phyloP scores from a whole-genome alignment of 1,140 invertebrate species.

The Magallana angulata region DNA sequence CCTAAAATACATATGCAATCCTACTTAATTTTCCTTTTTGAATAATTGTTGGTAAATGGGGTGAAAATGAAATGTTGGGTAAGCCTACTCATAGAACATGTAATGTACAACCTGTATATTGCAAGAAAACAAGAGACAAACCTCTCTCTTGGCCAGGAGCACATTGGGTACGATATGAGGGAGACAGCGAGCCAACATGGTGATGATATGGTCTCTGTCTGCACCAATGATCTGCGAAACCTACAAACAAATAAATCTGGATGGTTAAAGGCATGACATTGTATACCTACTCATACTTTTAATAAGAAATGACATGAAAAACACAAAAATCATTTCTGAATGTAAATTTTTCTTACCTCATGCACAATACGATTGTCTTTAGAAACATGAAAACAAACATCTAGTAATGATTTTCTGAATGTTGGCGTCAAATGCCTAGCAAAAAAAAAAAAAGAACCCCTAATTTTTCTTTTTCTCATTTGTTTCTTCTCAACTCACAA shows the following conservation, averaged over 20 bases:
- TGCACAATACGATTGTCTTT: constrained; percentile 77
- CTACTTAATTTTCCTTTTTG: too few species aligned
- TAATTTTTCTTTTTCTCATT: too few species aligned
- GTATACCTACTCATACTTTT: not conserved
- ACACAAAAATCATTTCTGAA: too few species aligned
- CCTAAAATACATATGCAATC: too few species aligned
- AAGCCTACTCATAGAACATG: too few species aligned
- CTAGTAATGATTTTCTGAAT: constrained; percentile 81
- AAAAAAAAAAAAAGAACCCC: constrained; percentile 34
- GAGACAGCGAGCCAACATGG: constrained; percentile 79
- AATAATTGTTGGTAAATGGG: too few species aligned
- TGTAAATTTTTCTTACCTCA: constrained; percentile 70
- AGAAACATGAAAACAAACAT: constrained; percentile 74
- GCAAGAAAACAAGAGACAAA: constrained; percentile 57
- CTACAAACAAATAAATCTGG: constrained; percentile 56
- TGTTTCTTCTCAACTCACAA: too few species aligned
- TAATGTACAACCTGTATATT: too few species aligned
- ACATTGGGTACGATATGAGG: constrained; percentile 86
- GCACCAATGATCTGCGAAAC: constrained; percentile 75
- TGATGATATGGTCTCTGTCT: constrained; percentile 73
- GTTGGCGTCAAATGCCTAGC: constrained; percentile 79
- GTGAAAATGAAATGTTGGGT: too few species aligned
- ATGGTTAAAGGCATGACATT: not conserved
- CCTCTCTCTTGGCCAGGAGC: constrained; percentile 85
- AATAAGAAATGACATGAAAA: not conserved